phyloP scores from a whole-genome alignment of 2,888 invertebrate genomes.

The Ecliptopera silaceata region DNA sequence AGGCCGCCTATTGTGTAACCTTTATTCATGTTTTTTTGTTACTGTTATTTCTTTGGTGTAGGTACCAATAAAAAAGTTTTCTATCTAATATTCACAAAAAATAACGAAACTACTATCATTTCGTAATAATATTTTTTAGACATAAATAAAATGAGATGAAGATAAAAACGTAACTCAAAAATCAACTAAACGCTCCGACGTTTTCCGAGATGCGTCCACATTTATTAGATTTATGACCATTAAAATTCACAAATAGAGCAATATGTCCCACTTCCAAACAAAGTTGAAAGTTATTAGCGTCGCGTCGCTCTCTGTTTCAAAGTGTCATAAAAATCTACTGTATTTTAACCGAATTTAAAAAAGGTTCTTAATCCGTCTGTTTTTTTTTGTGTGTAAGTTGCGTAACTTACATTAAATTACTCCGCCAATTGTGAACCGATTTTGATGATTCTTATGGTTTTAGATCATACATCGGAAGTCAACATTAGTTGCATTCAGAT shows the following conservation, averaged over 20 bases:
- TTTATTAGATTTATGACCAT: constrained; percentile 60
- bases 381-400: too few relatives aligned
- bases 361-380: too few relatives aligned
- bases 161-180: constrained; percentile 35
- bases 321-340: constrained; percentile 60
- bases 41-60: too few relatives aligned
- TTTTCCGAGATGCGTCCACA: constrained; percentile 47
- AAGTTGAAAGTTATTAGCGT: constrained; percentile 47
- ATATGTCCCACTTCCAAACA: constrained; percentile 55
- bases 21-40: too few relatives aligned
- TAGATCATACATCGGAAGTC: too few relatives aligned
- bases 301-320: constrained; percentile 63
- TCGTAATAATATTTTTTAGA: constrained; percentile 9
- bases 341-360: too few relatives aligned
- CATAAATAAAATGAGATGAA: constrained; percentile 26
- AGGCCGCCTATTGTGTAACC: too few relatives aligned
- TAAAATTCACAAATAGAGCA: constrained; percentile 63
- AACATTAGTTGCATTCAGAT: too few relatives aligned
- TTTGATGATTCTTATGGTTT: too few relatives aligned
- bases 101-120: constrained; percentile 1
- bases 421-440: too few relatives aligned
- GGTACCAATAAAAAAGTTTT: too few relatives aligned
- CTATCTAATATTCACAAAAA: constrained; percentile 1
- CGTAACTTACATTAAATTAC: too few relatives aligned
- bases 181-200: constrained; percentile 34